A percentile compares a stretch with the other conserved stretches of the same genome.
Evolutionary conservation across 2,113 vertebrate species (phyloP).

Genomic region (Tapirus terrestris): DNA sequence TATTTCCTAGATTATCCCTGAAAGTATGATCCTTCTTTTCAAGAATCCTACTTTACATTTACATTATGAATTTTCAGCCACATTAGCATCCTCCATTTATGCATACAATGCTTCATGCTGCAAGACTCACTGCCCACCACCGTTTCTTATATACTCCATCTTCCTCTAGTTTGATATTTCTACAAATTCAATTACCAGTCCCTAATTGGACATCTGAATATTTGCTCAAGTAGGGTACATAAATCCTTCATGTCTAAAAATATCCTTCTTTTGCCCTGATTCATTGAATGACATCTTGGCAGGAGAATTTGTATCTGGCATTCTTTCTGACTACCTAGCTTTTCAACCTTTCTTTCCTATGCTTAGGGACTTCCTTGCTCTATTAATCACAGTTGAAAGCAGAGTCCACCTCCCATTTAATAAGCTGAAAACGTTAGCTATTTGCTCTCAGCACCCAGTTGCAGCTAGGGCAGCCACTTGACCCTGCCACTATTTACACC

Average conservation of each 20-base stretch:
- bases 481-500: not conserved
- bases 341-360: not conserved
- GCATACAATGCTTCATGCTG: not conserved
- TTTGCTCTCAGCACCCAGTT: not conserved
- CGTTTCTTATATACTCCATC: not conserved
- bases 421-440: not conserved
- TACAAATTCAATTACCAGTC: not conserved
- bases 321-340: not conserved
- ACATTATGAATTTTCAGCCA: not conserved
- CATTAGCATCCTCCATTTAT: not conserved
- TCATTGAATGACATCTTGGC: not conserved
- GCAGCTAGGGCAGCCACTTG: not conserved
- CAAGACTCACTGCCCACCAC: not conserved
- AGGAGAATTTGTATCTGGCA: not conserved
- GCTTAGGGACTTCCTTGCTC: not conserved
- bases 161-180: not conserved
- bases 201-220: not conserved
- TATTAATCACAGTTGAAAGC: not conserved
- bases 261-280: not conserved
- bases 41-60: not conserved
- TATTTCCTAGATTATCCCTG: not conserved
- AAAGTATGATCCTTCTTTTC: not conserved
- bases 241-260: slow-evolving; percentile 1
- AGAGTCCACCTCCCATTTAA: not conserved
- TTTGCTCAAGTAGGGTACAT: not conserved